Evolutionary conservation across 37 sponge, comb jelly and placozoan genomes (phyloP), one percentile per base, ranked within the genome.

Genomic region (Chondrosia reniformis): DNA sequence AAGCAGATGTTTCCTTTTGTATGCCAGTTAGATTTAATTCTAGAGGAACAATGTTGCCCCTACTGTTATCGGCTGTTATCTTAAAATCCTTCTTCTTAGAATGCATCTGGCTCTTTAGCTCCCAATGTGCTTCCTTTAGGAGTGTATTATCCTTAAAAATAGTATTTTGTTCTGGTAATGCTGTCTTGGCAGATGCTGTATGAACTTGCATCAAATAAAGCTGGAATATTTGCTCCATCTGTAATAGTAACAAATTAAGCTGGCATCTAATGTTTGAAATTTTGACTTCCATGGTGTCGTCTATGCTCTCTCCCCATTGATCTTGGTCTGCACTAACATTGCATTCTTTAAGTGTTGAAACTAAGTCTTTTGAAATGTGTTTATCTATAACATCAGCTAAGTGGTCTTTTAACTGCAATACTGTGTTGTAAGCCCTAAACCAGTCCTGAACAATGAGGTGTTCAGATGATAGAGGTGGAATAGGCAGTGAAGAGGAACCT

Each of bases 191-290:
- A n/a, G n/a, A n/a, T n/a, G n/a, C n/a, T n/a, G n/a, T n/a, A n/a
- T n/a, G n/a, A n/a, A n/a, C 72, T 39, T 69, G 72, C 5, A 44
- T 42, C 22, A 69, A 44, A 38, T 41, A 41, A 34, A 24, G 80
- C 21, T 83, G 83, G 6, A 88, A 66, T 1, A 72, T 75, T 34
- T 79, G 80, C 73, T 88, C 85, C 43, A 89, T 71, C 74, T 84
- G 78, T 31, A 82, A 82, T 30, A 89, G 74, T 24, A 81, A 9
- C n/a, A 81, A 79, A 17, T 75, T 45, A 19, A 89, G 75, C 34
- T 55, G 81, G 75, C 81, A 84, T 28, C 85, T 76, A 82, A 84
- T 89, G 63, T 84, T 77, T 10, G 89, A 85, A 41, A 89, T 71
- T 66, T 89, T 82, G 2, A 79, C 82, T 36, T 81, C 79, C 24